phyloP scores from a whole-genome alignment of 2,797 vertebrate species.

The Dicrostonyx torquatus region DNA sequence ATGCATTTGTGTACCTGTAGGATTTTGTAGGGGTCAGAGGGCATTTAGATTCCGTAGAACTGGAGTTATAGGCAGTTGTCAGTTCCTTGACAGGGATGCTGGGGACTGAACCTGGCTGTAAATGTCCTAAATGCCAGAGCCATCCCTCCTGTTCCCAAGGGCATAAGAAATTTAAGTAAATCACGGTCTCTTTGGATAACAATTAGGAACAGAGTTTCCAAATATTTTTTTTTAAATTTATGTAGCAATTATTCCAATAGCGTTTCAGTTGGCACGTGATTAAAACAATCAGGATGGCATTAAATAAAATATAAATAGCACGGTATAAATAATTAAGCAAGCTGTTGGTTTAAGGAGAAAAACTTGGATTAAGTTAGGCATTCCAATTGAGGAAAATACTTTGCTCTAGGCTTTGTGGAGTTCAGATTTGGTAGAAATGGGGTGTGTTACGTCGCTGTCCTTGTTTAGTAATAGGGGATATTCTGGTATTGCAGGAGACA shows the following conservation, averaged over 20 bases:
- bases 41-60: not conserved
- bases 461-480: slow-evolving; percentile 35
- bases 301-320: slow-evolving; percentile 53
- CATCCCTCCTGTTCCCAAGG: too few species aligned
- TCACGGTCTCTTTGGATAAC: not conserved
- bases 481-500: slow-evolving; percentile 12
- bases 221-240: slow-evolving; percentile 65
- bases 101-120: not conserved
- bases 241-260: not conserved
- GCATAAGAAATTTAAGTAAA: not conserved
- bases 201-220: slow-evolving; percentile 18
- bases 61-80: not conserved
- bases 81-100: not conserved
- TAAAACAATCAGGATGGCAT: not conserved
- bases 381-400: slow-evolving; percentile 18
- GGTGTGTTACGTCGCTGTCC: not conserved
- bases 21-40: not conserved
- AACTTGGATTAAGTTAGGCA: not conserved
- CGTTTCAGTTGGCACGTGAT: not conserved
- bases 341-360: slow-evolving; percentile 11
- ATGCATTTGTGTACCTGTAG: not conserved
- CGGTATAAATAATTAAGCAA: slow-evolving; percentile 46
- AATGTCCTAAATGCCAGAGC: too few species aligned
- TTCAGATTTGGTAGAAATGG: slow-evolving; percentile 24
- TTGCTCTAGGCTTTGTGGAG: not conserved